phyloP scores from a whole-genome alignment of 2,888 invertebrate species.

The Helicoverpa assulta region DNA sequence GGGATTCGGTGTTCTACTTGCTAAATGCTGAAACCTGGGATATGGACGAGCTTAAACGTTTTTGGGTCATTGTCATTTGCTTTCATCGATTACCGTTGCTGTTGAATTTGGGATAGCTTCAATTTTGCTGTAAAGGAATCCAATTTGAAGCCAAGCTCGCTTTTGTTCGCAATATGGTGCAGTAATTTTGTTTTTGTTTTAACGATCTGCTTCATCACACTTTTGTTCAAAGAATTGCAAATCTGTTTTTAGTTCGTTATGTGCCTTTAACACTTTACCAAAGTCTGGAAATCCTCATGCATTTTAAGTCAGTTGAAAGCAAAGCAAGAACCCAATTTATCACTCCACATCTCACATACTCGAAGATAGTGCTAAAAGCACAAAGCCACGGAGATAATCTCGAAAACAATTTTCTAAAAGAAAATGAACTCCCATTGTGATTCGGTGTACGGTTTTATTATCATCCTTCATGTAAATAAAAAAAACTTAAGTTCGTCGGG shows the following conservation, averaged over 20 bases:
- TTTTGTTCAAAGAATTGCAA: too few species aligned
- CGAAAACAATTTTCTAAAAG: slow-evolving; percentile 61
- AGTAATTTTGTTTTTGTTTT: not conserved
- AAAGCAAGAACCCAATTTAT: slow-evolving; percentile 46
- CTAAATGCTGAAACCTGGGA: slow-evolving; percentile 41
- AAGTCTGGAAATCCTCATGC: slow-evolving; percentile 9
- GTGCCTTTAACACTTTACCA: not conserved
- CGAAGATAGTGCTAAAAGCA: slow-evolving; percentile 44
- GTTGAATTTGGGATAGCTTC: not conserved
- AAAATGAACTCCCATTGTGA: slow-evolving; percentile 56
- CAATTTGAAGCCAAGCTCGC: not conserved
- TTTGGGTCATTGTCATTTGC: slow-evolving; percentile 6
- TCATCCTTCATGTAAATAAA: slow-evolving; percentile 58
- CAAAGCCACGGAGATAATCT: slow-evolving; percentile 48
- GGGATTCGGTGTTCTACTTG: slow-evolving; percentile 48
- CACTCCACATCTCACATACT: slow-evolving; percentile 48
- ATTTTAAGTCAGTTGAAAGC: slow-evolving; percentile 4
- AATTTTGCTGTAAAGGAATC: not conserved
- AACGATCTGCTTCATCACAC: too few species aligned
- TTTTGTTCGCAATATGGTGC: not conserved
- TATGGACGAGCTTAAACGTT: slow-evolving; percentile 19
- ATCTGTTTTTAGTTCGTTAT: too few species aligned
- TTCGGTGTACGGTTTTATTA: slow-evolving; percentile 58
- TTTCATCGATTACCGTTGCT: not conserved
- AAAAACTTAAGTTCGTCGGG: slow-evolving; percentile 47